These are phyloP conservation scores for Semnornis frantzii DNA, from an alignment of 2,113 vertebrate genomes.

Conservation along the genomic window DNA sequence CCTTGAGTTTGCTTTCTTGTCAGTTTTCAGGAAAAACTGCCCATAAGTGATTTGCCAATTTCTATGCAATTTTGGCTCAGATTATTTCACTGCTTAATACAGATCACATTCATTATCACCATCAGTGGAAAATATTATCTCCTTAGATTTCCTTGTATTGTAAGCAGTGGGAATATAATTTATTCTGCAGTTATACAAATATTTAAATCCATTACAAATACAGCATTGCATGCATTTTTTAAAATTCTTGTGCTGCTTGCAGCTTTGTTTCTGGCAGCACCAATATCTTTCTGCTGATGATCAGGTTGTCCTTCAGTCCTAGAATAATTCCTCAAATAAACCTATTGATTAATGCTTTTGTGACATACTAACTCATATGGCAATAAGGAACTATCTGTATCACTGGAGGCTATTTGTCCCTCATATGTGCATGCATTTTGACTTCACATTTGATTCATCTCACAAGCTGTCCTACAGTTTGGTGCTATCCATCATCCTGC, in stretches of 20 bases:
- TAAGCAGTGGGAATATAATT: conserved; percentile 52
- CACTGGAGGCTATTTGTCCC: neutral
- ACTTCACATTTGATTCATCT: neutral
- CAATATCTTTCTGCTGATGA: neutral
- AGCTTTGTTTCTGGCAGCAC: conserved; percentile 57
- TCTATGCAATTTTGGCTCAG: conserved; percentile 16
- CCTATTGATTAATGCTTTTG: conserved; percentile 18
- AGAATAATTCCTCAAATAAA: conserved; percentile 10
- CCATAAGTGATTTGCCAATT: neutral
- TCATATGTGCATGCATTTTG: neutral
- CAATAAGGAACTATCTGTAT: neutral
- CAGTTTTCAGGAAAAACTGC: conserved; percentile 23
- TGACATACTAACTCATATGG: neutral
- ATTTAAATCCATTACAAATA: conserved; percentile 35
- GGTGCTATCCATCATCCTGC: neutral
- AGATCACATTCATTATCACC: conserved; percentile 31
- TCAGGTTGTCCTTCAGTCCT: neutral
- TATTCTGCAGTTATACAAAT: conserved; percentile 38
- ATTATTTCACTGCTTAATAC: conserved; percentile 34
- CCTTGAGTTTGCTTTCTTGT: neutral
- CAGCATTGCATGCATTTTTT: conserved; percentile 1
- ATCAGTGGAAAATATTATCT: conserved; percentile 41
- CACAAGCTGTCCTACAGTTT: neutral
- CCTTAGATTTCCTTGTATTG: neutral
- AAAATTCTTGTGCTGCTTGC: neutral